Conservation (phyloP, 1,140 invertebrate species). For the Achroia grisella region DNA sequence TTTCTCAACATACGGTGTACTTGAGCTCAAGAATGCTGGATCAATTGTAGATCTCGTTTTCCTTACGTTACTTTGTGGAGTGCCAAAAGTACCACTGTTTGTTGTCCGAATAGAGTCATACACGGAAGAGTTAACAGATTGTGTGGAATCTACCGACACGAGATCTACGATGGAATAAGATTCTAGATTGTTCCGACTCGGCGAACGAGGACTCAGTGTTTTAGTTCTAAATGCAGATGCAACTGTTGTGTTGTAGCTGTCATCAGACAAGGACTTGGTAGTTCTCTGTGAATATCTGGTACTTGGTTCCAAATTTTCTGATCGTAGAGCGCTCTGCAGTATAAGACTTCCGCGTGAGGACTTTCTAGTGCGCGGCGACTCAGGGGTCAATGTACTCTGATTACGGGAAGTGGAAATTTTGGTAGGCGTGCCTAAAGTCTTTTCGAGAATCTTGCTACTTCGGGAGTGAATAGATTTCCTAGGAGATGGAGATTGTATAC, state of each 20-base stretch:
- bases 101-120: conserved; percentile 36
- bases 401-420: conserved; percentile 1
- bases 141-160: conserved; percentile 39
- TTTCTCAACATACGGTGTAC: conserved; percentile 33
- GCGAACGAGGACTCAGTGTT: conserved; percentile 20
- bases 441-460: conserved; percentile 35
- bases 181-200: conserved; percentile 21
- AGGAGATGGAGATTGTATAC: conserved; percentile 22
- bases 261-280: conserved; percentile 20
- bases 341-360: conserved; percentile 33
- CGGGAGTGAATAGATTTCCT: conserved; percentile 28
- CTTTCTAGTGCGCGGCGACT: conserved; percentile 22
- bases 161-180: conserved; percentile 55
- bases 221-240: conserved; percentile 16
- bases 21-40: conserved; percentile 25
- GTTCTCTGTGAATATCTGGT: conserved; percentile 10
- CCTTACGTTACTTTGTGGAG: conserved; percentile 18
- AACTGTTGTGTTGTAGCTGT: conserved; percentile 17
- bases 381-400: conserved; percentile 3
- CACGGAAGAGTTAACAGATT: conserved; percentile 18
- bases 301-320: neutral
- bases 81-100: conserved; percentile 18
- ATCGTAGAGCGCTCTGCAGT: conserved; percentile 32
- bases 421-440: conserved; percentile 15
- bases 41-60: conserved; percentile 22